Evolutionary conservation across 2,888 invertebrate species (phyloP).

Genomic region (Monoplex corrugatus): DNA sequence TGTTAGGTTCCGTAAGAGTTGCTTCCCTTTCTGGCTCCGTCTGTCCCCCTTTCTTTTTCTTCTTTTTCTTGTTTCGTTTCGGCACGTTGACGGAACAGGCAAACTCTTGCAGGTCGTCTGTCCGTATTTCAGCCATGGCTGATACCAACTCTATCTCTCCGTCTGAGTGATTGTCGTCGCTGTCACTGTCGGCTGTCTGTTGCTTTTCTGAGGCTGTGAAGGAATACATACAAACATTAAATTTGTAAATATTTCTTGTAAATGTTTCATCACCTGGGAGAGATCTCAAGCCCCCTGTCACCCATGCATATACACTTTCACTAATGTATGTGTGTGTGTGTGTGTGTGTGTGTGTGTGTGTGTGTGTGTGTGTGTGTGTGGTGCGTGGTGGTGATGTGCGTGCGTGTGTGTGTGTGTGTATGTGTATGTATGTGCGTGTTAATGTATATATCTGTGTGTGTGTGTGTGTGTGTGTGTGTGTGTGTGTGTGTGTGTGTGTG

Average conservation of each 20-base stretch:
- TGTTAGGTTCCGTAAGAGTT: neutral
- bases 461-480: too few relatives aligned
- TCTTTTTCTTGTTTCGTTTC: slow-evolving; percentile 68
- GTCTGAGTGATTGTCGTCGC: slow-evolving; percentile 22
- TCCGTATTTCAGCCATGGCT: slow-evolving; percentile 61
- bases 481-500: too few relatives aligned
- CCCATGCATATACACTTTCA: neutral
- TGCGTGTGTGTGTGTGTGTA: too few relatives aligned
- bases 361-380: too few relatives aligned
- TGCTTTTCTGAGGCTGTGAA: neutral
- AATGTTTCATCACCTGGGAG: neutral
- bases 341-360: too few relatives aligned
- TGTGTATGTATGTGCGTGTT: too few relatives aligned
- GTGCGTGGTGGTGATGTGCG: too few relatives aligned
- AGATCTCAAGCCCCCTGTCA: neutral
- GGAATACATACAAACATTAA: neutral
- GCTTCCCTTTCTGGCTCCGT: neutral
- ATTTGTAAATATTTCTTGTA: too few relatives aligned
- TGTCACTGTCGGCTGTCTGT: neutral
- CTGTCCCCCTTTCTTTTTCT: slow-evolving; percentile 54
- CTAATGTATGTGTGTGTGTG: too few relatives aligned
- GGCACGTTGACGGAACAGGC: slow-evolving; percentile 55
- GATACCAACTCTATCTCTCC: slow-evolving; percentile 69
- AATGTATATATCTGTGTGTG: too few relatives aligned
- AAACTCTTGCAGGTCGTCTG: slow-evolving; percentile 64